Conservation (phyloP, 2,888 invertebrate species). For the Clistopyga incitator region DNA sequence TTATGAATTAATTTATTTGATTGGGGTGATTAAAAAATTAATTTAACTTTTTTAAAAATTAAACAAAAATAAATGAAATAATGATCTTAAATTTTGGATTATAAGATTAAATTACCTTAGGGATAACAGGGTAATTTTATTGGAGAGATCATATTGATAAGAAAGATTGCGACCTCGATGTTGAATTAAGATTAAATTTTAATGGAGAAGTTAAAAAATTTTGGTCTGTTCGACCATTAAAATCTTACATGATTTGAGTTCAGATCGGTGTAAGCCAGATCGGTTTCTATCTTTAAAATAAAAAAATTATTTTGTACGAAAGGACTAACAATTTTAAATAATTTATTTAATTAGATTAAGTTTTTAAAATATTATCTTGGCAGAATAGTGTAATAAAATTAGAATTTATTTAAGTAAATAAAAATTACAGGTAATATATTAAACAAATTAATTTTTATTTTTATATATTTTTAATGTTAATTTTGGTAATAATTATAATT, state of each 20-base stretch:
- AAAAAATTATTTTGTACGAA: slow-evolving; percentile 90
- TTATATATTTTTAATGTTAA: slow-evolving; percentile 81
- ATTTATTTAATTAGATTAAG: slow-evolving; percentile 83
- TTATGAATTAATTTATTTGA: slow-evolving; percentile 85
- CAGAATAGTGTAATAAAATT: slow-evolving; percentile 90
- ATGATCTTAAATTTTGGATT: slow-evolving; percentile 87
- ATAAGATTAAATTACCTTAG: slow-evolving; percentile 92
- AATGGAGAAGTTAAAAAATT: slow-evolving; percentile 88
- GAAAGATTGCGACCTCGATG: slow-evolving; percentile 94
- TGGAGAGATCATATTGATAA: slow-evolving; percentile 90
- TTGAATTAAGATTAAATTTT: slow-evolving; percentile 91
- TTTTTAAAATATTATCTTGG: slow-evolving; percentile 85
- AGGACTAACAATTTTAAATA: slow-evolving; percentile 88
- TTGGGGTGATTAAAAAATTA: slow-evolving; percentile 89
- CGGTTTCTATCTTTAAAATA: slow-evolving; percentile 91
- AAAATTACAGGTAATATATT: slow-evolving; percentile 83
- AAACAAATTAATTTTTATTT: slow-evolving; percentile 68
- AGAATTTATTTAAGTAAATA: slow-evolving; percentile 88
- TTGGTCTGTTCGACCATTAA: slow-evolving; percentile 93
- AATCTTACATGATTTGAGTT: slow-evolving; percentile 95
- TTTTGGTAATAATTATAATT: slow-evolving; percentile 86
- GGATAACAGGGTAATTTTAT: slow-evolving; percentile 94
- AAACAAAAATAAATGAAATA: slow-evolving; percentile 84
- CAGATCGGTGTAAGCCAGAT: slow-evolving; percentile 94
- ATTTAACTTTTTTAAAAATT: slow-evolving; percentile 85